Evolutionary conservation across 2,113 vertebrate species (phyloP).

Genomic region (Cygnus atratus): DNA sequence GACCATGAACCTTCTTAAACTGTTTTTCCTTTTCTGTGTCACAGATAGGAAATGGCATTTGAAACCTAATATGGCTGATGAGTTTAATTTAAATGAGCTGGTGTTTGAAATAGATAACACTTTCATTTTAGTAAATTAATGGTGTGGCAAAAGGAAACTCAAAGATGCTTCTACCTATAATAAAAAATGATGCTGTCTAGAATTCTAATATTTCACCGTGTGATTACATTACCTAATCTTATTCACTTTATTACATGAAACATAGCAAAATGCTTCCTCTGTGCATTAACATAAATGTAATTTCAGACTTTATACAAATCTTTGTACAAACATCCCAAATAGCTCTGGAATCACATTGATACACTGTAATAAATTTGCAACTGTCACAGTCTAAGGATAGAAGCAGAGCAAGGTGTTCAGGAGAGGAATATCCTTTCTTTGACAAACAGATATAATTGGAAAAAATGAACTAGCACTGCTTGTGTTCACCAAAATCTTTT

Average conservation of each 20-base stretch:
- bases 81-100: conserved; percentile 74
- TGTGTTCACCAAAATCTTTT: neutral
- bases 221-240: conserved; percentile 55
- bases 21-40: conserved; percentile 50
- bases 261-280: conserved; percentile 13
- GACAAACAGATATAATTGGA: neutral
- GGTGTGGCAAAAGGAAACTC: conserved; percentile 63
- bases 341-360: neutral
- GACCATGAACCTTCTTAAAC: conserved; percentile 22
- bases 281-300: conserved; percentile 42
- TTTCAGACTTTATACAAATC: conserved; percentile 49
- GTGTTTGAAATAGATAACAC: conserved; percentile 75
- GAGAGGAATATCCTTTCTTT: neutral
- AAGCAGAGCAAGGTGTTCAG: neutral
- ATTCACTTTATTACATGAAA: conserved; percentile 36
- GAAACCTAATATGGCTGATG: conserved; percentile 59
- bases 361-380: neutral
- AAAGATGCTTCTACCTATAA: conserved; percentile 48
- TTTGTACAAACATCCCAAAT: conserved; percentile 35
- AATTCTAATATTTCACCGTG: conserved; percentile 48
- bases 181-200: conserved; percentile 13
- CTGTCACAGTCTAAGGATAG: neutral
- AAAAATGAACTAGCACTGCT: neutral
- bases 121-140: conserved; percentile 72
- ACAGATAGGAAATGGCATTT: conserved; percentile 64